phyloP scores from a whole-genome alignment of 2,113 vertebrate genomes.

The Sylvietta virens region DNA sequence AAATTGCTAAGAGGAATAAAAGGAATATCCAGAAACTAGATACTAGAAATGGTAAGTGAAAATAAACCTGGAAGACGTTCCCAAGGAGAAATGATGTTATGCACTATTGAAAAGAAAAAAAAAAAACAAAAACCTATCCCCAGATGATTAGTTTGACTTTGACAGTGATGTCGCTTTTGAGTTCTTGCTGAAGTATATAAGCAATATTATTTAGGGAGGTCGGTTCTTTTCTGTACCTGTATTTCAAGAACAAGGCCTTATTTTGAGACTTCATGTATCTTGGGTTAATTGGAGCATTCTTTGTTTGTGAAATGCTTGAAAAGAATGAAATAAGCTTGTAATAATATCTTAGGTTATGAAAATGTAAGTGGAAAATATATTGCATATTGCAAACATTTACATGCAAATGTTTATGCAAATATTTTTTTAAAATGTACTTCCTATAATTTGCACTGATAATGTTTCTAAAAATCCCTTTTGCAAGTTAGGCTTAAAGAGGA shows the following conservation, averaged over 20 bases:
- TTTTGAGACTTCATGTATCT: not conserved
- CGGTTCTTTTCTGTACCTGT: not conserved
- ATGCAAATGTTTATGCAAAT: not conserved
- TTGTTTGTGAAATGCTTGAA: not conserved
- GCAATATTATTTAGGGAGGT: not conserved
- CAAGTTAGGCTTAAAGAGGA: not conserved
- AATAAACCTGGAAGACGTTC: not conserved
- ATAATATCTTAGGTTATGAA: not conserved
- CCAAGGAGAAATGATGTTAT: not conserved
- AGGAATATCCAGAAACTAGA: not conserved
- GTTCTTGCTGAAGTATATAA: not conserved
- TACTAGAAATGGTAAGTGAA: not conserved
- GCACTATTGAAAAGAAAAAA: too few relatives aligned
- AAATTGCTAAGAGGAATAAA: not conserved
- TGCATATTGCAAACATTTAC: not conserved
- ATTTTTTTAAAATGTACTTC: not conserved
- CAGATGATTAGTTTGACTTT: not conserved
- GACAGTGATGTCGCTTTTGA: not conserved
- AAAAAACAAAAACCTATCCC: not conserved
- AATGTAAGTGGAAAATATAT: not conserved
- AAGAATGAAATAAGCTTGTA: not conserved
- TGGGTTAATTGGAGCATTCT: not conserved
- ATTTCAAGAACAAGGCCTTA: not conserved
- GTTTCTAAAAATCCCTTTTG: not conserved
- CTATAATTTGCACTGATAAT: not conserved